phyloP scores from a whole-genome alignment of 2,888 invertebrate genomes.

The Doris montereyensis region DNA sequence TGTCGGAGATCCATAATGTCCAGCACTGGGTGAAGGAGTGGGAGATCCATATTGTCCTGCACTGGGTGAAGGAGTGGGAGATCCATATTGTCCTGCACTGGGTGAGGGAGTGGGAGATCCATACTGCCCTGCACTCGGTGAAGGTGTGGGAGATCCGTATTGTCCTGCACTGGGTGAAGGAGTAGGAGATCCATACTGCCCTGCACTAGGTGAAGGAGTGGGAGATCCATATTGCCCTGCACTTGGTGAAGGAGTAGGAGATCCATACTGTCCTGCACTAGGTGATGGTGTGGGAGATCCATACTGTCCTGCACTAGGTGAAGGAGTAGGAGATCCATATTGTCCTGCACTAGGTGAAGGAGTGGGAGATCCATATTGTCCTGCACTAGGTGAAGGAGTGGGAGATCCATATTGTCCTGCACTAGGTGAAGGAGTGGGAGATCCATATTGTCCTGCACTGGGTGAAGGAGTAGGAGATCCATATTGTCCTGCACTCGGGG shows the following conservation, averaged over 20 bases:
- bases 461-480: background rate
- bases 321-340: background rate
- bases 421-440: background rate
- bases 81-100: background rate
- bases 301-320: background rate
- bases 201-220: background rate
- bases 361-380: background rate
- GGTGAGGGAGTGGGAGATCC: background rate
- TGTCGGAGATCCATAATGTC: conserved; percentile 19
- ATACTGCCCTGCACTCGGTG: background rate
- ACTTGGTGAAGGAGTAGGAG: conserved; percentile 29
- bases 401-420: background rate
- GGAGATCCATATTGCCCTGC: background rate
- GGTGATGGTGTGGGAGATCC: background rate
- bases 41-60: conserved; percentile 7
- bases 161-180: background rate
- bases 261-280: background rate
- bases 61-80: background rate
- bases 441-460: background rate
- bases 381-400: conserved; percentile 34
- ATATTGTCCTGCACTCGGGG: conserved; percentile 6
- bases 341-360: background rate
- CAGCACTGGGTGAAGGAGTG: conserved; percentile 29
- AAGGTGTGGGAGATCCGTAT: background rate
- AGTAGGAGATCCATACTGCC: background rate